Conservation (phyloP, 2,113 vertebrate species). For the Gila orcuttii region DNA sequence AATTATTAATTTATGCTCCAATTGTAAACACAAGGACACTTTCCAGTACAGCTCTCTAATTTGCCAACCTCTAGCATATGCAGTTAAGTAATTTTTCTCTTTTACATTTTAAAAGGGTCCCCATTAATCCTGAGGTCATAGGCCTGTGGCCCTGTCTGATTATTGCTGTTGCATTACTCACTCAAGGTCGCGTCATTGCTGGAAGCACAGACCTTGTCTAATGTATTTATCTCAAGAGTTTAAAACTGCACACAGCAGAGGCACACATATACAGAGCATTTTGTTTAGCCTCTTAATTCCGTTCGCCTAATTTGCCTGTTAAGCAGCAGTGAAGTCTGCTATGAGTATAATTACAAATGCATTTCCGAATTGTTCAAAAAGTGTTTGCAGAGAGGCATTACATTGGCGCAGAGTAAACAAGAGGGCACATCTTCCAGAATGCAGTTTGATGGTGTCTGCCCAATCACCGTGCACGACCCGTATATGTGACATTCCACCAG, state of each 20-base stretch:
- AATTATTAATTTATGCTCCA: neutral
- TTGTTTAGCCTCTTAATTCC: conserved; percentile 7
- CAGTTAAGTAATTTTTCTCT: conserved; percentile 65
- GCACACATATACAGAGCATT: conserved; percentile 29
- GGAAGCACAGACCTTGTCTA: conserved; percentile 69
- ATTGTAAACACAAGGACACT: neutral
- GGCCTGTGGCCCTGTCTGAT: conserved; percentile 61
- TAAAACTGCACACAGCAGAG: conserved; percentile 58
- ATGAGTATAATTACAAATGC: neutral
- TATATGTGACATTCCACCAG: conserved; percentile 72
- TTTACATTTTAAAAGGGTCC: conserved; percentile 62
- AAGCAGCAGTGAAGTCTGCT: neutral
- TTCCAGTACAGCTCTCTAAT: neutral
- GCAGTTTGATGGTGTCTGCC: conserved; percentile 43
- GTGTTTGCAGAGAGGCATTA: neutral
- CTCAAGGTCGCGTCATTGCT: conserved; percentile 74
- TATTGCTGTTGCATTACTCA: conserved; percentile 70
- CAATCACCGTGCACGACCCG: conserved; percentile 33
- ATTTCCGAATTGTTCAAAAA: neutral
- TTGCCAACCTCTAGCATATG: neutral
- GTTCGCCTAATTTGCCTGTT: neutral
- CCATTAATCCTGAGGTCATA: conserved; percentile 59
- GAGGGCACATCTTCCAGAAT: neutral
- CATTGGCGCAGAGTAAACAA: conserved; percentile 45
- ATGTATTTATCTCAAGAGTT: conserved; percentile 66